phyloP scores from a whole-genome alignment of 2,113 vertebrate species.

The Pedionomus torquatus region DNA sequence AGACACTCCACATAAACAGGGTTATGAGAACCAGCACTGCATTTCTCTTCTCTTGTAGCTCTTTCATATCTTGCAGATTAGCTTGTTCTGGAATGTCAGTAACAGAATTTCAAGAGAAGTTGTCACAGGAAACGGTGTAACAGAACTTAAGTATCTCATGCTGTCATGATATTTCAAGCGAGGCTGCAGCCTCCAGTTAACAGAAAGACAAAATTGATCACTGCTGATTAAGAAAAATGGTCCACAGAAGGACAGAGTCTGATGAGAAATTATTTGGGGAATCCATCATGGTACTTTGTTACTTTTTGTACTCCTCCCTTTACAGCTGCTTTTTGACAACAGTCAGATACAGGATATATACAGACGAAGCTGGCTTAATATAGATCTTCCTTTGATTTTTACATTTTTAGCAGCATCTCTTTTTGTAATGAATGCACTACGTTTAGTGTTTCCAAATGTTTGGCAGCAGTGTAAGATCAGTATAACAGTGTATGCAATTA shows the following conservation, averaged over 20 bases:
- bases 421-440: not conserved
- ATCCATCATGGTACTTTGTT: not conserved
- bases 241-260: not conserved
- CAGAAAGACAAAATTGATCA: not conserved
- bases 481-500: not conserved
- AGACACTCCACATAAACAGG: not conserved
- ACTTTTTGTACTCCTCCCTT: not conserved
- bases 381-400: not conserved
- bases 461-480: not conserved
- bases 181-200: not conserved
- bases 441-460: not conserved
- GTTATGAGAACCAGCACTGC: not conserved
- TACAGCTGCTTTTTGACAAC: not conserved
- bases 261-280: not conserved
- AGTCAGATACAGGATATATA: not conserved
- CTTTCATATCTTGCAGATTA: not conserved
- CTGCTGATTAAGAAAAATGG: not conserved
- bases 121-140: not conserved
- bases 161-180: not conserved
- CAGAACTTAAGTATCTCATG: not conserved
- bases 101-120: not conserved
- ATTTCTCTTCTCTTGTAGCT: not conserved
- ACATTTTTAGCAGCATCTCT: not conserved
- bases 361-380: not conserved
- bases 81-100: not conserved